Base-by-base conservation (phyloP, 2,113 vertebrate species). In the Nothocercus julius region DNA sequence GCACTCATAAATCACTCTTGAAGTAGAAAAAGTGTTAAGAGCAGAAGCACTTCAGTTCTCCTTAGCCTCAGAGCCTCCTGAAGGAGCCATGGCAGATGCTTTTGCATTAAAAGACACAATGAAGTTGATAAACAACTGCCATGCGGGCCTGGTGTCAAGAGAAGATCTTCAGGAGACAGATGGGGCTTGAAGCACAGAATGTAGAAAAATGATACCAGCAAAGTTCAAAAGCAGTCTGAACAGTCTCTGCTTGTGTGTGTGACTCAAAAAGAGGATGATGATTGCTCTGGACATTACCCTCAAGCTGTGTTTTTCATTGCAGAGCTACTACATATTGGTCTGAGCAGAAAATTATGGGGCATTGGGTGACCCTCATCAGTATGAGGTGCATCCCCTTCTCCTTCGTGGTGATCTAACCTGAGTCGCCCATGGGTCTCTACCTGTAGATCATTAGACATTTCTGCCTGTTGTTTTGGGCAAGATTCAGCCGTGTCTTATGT, bases 41-140 rank as follows among this genome's bases (percentile, higher is more conserved):
- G 34, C 69, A 17, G 30, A 10, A 92, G 44, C 28, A 32, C 83
- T 95, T 90, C 85, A 63, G 62, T 94, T 87, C 92, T 66, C 30
- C 90, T 78, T 70, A 44, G 44, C 83, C n/a, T 44, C 87, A 85
- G 45, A 95, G 30, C 59, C 94, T 92, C 63, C 49, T 92, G 84
- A 70, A 95, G 32, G 72, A 95, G 78, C 20, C n/a, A 7, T 24
- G 75, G 89, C 81, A 66, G 49, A 63, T 69, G 74, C 67, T 81
- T 93, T 93, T 90, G 84, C 90, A 86, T 68, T 92, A 58, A 82
- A 84, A 95, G 89, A 56, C 81, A n/a, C 74, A 11, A 59, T 11
- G 56, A 79, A 58, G 67, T 51, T 62, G 91, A 94, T 80, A 85
- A 95, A 94, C 91, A 73, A 40, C 80, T 82, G 62, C 62, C 73